These are phyloP conservation scores for Hylaea fasciaria DNA, from an alignment of 2,888 invertebrate species.

Conservation along the genomic window DNA sequence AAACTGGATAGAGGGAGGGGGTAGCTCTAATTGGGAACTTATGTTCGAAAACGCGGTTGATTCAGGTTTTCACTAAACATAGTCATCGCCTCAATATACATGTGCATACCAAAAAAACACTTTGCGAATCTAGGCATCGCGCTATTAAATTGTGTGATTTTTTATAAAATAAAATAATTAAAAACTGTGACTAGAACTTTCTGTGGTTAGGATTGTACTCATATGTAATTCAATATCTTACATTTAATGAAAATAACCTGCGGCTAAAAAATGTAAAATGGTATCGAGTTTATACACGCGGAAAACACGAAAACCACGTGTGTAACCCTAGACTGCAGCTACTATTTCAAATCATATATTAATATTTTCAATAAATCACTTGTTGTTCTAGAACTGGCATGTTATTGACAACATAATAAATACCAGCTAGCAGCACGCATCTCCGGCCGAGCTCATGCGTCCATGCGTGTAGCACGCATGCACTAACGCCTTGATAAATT, in stretches of 20 bases:
- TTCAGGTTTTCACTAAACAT: neutral
- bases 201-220: too few species aligned
- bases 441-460: neutral
- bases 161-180: too few species aligned
- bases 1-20: constrained; percentile 28
- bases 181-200: too few species aligned
- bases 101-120: too few species aligned
- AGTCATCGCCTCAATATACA: too few species aligned
- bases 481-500: constrained; percentile 49
- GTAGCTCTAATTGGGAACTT: constrained; percentile 56
- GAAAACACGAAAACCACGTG: neutral
- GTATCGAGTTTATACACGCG: too few species aligned
- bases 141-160: too few species aligned
- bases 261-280: too few species aligned
- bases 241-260: too few species aligned
- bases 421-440: constrained; percentile 7
- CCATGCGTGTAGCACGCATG: constrained; percentile 42
- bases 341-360: neutral
- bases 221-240: too few species aligned
- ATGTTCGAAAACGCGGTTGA: constrained; percentile 36
- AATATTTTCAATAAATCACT: neutral
- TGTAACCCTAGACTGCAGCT: too few species aligned
- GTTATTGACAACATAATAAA: constrained; percentile 19
- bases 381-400: neutral
- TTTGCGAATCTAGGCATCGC: too few species aligned